These are phyloP conservation scores for Neogobius melanostomus DNA, from an alignment of 2,113 vertebrate genomes.

Conservation along the genomic window DNA sequence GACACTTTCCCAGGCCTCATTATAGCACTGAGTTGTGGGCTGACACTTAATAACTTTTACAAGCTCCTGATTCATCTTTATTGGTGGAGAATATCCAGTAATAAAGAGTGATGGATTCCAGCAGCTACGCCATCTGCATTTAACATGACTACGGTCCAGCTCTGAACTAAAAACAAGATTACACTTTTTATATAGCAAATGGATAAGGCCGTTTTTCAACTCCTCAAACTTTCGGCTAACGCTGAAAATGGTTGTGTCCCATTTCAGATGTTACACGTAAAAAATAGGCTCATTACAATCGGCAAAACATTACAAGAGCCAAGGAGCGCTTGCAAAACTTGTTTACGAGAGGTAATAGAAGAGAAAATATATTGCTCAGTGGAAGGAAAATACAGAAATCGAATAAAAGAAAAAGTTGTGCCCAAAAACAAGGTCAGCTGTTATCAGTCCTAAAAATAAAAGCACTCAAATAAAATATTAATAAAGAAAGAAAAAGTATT, in stretches of 20 bases:
- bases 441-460: too few species aligned
- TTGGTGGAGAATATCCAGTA: constrained; percentile 41
- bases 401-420: background rate
- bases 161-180: constrained; percentile 11
- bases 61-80: constrained; percentile 51
- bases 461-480: too few species aligned
- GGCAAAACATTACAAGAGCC: constrained; percentile 35
- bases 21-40: constrained; percentile 41
- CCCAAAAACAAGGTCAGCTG: too few species aligned
- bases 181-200: background rate
- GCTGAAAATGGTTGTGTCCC: background rate
- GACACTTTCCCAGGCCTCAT: constrained; percentile 14
- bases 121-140: constrained; percentile 22
- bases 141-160: background rate
- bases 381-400: background rate
- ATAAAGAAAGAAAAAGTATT: too few species aligned
- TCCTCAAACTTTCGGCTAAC: constrained; percentile 11
- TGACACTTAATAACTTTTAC: constrained; percentile 52
- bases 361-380: background rate
- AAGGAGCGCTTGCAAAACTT: constrained; percentile 24
- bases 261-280: constrained; percentile 31
- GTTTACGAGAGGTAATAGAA: background rate
- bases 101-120: constrained; percentile 52
- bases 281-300: constrained; percentile 61
- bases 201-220: constrained; percentile 19